A percentile compares a stretch with the other conserved stretches of the same genome.
Conservation (phyloP, 2,888 invertebrate genomes). For the Ormyrus rosae region DNA sequence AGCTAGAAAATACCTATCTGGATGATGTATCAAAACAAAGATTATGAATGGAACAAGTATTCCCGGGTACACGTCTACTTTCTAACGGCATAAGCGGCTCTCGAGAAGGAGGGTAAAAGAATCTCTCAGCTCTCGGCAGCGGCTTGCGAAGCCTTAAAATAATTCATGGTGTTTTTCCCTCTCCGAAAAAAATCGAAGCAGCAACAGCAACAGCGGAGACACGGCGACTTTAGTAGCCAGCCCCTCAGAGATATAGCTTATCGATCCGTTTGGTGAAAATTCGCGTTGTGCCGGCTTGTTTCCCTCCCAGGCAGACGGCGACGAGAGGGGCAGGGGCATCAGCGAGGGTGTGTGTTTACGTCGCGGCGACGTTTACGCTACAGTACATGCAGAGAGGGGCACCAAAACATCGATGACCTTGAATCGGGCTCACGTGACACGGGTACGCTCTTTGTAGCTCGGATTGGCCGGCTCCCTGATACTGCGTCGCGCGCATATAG, state of each 20-base stretch:
- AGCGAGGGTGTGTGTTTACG: conserved; percentile 25
- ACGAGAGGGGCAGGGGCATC: neutral
- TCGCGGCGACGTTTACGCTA: neutral
- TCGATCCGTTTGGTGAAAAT: conserved; percentile 10
- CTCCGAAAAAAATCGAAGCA: too few species aligned
- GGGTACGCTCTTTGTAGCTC: neutral
- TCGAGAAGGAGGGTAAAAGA: too few species aligned
- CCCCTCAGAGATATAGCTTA: neutral
- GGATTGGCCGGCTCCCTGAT: conserved; percentile 41
- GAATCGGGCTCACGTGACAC: conserved; percentile 63
- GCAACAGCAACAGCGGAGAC: too few species aligned
- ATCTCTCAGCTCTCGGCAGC: too few species aligned
- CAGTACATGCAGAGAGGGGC: neutral
- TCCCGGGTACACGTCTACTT: too few species aligned
- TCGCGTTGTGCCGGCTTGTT: neutral
- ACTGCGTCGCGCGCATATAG: conserved; percentile 64
- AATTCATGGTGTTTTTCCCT: too few species aligned
- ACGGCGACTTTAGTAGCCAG: too few species aligned
- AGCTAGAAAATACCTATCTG: too few species aligned
- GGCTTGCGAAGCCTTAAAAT: too few species aligned
- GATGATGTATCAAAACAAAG: too few species aligned
- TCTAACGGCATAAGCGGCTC: too few species aligned
- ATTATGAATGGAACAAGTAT: too few species aligned
- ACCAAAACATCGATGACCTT: conserved; percentile 75
- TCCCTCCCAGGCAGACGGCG: neutral